Percentiles rank a stretch among this genome's conserved stretches.
Conservation (phyloP, 2,888 invertebrate genomes). For the Polydrusus pterygomalis region DNA sequence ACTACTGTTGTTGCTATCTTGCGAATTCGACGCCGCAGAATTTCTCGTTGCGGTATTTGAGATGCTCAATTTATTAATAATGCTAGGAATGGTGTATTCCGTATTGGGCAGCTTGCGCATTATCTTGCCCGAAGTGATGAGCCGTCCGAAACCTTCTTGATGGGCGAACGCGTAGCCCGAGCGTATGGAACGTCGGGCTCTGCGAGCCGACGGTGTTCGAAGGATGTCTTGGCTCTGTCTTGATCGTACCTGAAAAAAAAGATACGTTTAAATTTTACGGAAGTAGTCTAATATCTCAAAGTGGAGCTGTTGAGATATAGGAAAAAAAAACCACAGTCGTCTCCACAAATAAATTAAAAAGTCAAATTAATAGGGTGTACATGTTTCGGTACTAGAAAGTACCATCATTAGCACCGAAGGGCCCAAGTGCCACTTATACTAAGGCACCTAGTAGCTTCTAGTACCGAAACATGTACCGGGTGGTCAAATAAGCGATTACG, state of each 20-base stretch:
- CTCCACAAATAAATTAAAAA: too few species aligned
- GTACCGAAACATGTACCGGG: too few species aligned
- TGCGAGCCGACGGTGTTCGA: conserved; percentile 90
- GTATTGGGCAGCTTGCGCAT: conserved; percentile 90
- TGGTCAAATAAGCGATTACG: too few species aligned
- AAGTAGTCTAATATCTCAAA: too few species aligned
- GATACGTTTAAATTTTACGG: too few species aligned
- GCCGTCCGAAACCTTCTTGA: conserved; percentile 96
- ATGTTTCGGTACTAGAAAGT: too few species aligned
- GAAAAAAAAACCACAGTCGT: too few species aligned
- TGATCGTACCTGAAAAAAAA: conserved; percentile 74
- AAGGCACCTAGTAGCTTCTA: too few species aligned
- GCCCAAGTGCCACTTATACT: too few species aligned
- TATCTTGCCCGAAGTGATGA: conserved; percentile 97
- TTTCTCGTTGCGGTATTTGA: conserved; percentile 57
- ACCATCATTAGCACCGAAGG: too few species aligned
- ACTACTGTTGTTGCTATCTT: conserved; percentile 58
- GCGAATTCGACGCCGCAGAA: conserved; percentile 66
- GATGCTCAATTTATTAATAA: conserved; percentile 73
- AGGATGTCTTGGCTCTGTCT: conserved; percentile 85
- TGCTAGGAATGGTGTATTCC: conserved; percentile 82
- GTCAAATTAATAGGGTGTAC: too few species aligned
- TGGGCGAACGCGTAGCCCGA: conserved; percentile 99
- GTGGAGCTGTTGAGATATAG: too few species aligned
- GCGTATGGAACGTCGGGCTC: conserved; percentile 92